Conservation (phyloP, 2,888 invertebrate species). For the Cephus sareptanus region DNA sequence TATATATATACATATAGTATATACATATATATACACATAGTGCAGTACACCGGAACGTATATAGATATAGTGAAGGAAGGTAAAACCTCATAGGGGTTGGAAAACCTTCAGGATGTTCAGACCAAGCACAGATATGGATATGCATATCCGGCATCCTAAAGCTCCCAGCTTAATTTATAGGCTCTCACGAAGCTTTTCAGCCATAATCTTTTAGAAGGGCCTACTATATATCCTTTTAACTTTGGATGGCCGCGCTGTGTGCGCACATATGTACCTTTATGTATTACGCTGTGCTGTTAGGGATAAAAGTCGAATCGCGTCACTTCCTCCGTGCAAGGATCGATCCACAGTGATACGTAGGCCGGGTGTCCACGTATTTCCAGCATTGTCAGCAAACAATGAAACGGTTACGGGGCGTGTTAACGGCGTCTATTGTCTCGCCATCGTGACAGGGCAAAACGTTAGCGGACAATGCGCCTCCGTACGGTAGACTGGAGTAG, state of each 20-base stretch:
- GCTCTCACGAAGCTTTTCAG: not conserved
- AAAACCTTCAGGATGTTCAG: not conserved
- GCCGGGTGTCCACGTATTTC: conserved; percentile 39
- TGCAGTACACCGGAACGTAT: not conserved
- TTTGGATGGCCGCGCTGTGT: not conserved
- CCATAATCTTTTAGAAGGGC: not conserved
- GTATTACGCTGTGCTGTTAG: not conserved
- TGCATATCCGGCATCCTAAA: conserved; percentile 31
- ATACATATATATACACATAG: not conserved
- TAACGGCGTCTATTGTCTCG: conserved; percentile 56
- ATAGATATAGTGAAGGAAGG: not conserved
- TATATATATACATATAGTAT: not conserved
- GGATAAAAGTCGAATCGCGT: conserved; percentile 6
- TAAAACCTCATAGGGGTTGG: not conserved
- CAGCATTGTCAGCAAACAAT: conserved; percentile 58
- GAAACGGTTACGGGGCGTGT: conserved; percentile 56
- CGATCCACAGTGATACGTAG: conserved; percentile 29
- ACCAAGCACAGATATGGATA: conserved; percentile 17
- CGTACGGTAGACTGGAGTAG: conserved; percentile 36
- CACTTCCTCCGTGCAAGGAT: conserved; percentile 18
- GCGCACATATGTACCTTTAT: not conserved
- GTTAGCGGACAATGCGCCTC: conserved; percentile 47
- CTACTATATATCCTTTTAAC: not conserved
- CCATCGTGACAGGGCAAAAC: conserved; percentile 43
- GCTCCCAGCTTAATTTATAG: conserved; percentile 39